Evolutionary conservation across 2,113 vertebrate species (phyloP).

Genomic region (Elgaria multicarinata): DNA sequence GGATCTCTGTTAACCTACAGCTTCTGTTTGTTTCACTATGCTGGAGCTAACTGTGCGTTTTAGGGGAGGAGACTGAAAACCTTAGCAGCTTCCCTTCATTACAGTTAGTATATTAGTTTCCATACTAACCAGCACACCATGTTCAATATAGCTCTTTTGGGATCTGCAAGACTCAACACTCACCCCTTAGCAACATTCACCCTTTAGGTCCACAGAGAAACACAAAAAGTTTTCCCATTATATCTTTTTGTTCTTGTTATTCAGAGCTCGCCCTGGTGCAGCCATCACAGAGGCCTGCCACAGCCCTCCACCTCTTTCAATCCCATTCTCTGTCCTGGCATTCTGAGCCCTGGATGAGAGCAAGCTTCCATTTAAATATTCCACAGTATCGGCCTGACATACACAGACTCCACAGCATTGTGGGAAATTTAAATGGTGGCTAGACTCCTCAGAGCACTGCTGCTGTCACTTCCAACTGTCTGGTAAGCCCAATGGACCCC

Average conservation of each 20-base stretch:
- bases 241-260: too few species aligned
- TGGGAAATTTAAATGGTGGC: neutral
- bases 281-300: neutral
- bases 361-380: neutral
- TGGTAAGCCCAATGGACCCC: neutral
- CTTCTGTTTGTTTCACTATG: neutral
- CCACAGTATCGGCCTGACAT: neutral
- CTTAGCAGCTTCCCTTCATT: neutral
- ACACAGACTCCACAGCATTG: neutral
- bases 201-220: neutral
- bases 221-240: accelerated
- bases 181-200: neutral
- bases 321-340: neutral
- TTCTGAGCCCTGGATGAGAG: too few species aligned
- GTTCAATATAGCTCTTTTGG: neutral
- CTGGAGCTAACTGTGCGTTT: neutral
- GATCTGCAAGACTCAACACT: neutral
- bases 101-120: neutral
- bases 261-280: neutral
- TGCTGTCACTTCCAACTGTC: neutral
- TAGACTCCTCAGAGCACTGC: neutral
- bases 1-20: neutral
- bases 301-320: neutral
- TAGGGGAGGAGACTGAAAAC: neutral
- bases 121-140: neutral